Evolutionary conservation across 2,888 invertebrate species (phyloP), one percentile per base, ranked within the genome.

Genomic region (Nymphalis polychloros): DNA sequence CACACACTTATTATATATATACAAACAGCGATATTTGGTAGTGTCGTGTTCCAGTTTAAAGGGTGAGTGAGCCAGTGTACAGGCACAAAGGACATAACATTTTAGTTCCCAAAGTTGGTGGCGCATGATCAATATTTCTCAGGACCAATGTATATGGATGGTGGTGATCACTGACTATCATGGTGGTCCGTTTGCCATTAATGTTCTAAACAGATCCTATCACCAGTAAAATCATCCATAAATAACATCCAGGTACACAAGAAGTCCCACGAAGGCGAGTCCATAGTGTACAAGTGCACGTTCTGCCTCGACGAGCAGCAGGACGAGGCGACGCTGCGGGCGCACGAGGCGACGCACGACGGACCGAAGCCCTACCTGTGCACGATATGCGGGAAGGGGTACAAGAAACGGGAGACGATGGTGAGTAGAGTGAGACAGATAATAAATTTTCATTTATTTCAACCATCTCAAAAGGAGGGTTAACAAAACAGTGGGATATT

Each of bases 321-420:
- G 0, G 80, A 84, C 66, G 79, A 73, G 53, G 74, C 65, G 0
- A 65, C 73, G 1, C 73, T 84, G 13, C 71, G 61, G 8, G 69
- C 53, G 0, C 92, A 91, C 75, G 87, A 90, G 68, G 77, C 76
- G 0, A 72, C 80, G 0, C 92, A 92, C 71, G 35, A 49, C 0
- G 89, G 87, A 0, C 81, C 88, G 1, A 85, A 83, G 74, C 90
- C 90, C 53, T 92, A 84, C 67, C 69, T 85, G 1, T 92, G 92
- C 65, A 89, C 88, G 0, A 50, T 86, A 0, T 92, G 92, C 69
- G 86, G 86, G 10, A 83, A 85, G 68, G 71, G 63, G 0, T 92
- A 90, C 62, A 87, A 86, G 76, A 86, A 88, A 60, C 70, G 81
- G 31, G 90, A 89, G 69, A 85, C 89, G 1, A 89, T 92, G 91